These are phyloP conservation scores for Esox lucius DNA, from an alignment of 2,797 vertebrate species.

Conservation along the genomic window DNA sequence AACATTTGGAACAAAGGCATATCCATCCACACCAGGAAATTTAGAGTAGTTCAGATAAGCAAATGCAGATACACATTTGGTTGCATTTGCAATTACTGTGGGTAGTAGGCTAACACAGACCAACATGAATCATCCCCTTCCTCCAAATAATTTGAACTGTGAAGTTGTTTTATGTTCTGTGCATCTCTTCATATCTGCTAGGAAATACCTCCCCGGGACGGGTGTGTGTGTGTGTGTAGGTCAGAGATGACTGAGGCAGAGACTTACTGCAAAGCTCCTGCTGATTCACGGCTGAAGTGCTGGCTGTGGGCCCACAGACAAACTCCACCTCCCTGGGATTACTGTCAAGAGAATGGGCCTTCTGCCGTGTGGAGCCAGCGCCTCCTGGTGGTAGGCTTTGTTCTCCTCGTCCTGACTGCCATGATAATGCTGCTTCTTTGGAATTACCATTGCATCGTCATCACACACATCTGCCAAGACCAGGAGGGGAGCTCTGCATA, in stretches of 20 bases:
- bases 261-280: slow-evolving; percentile 9
- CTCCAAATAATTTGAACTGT: neutral
- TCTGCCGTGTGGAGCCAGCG: slow-evolving; percentile 23
- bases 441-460: slow-evolving; percentile 55
- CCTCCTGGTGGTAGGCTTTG: slow-evolving; percentile 39
- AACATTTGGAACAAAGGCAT: neutral
- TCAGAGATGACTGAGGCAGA: neutral
- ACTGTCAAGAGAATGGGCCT: slow-evolving; percentile 4
- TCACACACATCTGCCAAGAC: slow-evolving; percentile 40
- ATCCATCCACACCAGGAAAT: neutral
- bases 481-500: slow-evolving; percentile 26
- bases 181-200: slow-evolving; percentile 17
- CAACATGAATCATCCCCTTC: too few species aligned
- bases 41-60: neutral
- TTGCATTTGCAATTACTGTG: neutral
- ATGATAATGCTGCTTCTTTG: slow-evolving; percentile 55
- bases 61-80: neutral
- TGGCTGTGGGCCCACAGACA: slow-evolving; percentile 28
- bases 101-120: neutral
- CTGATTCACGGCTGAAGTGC: slow-evolving; percentile 27
- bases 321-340: neutral
- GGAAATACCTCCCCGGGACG: neutral
- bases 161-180: neutral
- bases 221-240: neutral
- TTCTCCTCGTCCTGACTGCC: slow-evolving; percentile 37